A percentile compares a stretch with the other conserved stretches of the same genome.
These are phyloP conservation scores for Nematopogon swammerdamellus DNA, from an alignment of 2,888 invertebrate species.

Conservation along the genomic window DNA sequence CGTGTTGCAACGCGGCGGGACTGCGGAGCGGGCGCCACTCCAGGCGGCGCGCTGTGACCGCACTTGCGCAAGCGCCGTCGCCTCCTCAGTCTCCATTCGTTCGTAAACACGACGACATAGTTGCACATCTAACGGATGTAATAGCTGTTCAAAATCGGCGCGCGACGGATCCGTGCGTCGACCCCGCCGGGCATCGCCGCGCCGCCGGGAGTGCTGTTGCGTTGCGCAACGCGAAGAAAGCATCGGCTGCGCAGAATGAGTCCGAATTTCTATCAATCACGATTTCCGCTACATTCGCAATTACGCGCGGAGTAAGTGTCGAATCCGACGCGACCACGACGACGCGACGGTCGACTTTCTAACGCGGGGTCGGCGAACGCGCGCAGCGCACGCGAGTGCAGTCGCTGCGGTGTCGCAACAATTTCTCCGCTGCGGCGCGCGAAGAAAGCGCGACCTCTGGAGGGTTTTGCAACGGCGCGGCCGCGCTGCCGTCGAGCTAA, in stretches of 20 bases:
- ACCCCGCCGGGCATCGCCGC: slow-evolving; percentile 30
- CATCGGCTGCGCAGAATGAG: slow-evolving; percentile 47
- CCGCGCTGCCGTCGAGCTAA: slow-evolving; percentile 10
- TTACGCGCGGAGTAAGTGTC: slow-evolving; percentile 42
- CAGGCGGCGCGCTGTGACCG: slow-evolving; percentile 15
- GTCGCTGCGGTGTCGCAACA: slow-evolving; percentile 41
- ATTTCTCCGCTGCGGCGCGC: slow-evolving; percentile 54
- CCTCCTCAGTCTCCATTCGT: slow-evolving; percentile 33
- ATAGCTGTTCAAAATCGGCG: background rate
- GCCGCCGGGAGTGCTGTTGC: no score
- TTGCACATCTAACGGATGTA: background rate
- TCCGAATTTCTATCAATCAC: slow-evolving; percentile 38
- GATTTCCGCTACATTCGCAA: slow-evolving; percentile 44
- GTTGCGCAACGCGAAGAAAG: slow-evolving; percentile 53
- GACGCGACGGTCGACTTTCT: slow-evolving; percentile 43
- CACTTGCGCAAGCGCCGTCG: slow-evolving; percentile 22
- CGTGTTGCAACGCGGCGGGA: slow-evolving; percentile 47
- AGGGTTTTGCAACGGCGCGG: slow-evolving; percentile 48
- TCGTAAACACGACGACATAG: slow-evolving; percentile 15
- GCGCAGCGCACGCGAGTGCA: slow-evolving; percentile 15
- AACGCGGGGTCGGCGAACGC: slow-evolving; percentile 53
- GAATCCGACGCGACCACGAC: slow-evolving; percentile 35
- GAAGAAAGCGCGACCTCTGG: slow-evolving; percentile 56
- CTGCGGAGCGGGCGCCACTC: slow-evolving; percentile 49
- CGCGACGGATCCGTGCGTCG: slow-evolving; percentile 26